Evolutionary conservation across 2,888 invertebrate species (phyloP), one percentile per base, ranked within the genome.

Genomic region (Diarsia mendica): DNA sequence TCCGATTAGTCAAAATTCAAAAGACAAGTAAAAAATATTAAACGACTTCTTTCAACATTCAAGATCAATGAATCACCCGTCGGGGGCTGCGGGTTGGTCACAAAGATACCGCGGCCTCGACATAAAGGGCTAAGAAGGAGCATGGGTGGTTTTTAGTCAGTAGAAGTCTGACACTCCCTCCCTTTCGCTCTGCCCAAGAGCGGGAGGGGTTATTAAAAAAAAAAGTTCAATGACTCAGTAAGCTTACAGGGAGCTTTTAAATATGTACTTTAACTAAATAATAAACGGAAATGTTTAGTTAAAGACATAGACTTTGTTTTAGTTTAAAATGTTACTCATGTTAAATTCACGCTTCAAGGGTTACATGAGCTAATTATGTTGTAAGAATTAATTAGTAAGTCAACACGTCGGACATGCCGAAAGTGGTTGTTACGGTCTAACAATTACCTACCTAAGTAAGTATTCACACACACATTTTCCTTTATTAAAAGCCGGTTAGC

Each of bases 211-310:
- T n/a, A n/a, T n/a, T n/a, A n/a, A n/a, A n/a, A n/a, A n/a, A n/a
- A n/a, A n/a, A n/a, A n/a, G n/a, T n/a, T n/a, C n/a, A n/a, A 44
- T 76, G 67, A 72, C 74, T 64, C 60, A 11, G 58, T 9, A 64
- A 80, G 23, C 64, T 23, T 49, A 48, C 8, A 51, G 44, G 15
- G 10, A 65, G 39, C 39, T 66, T 66, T 72, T 51, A 69, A 51
- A 58, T 48, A n/a, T n/a, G n/a, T n/a, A n/a, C n/a, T n/a, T n/a
- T n/a, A n/a, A n/a, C n/a, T n/a, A 49, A 28, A n/a, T 70, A 46
- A n/a, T 33, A 1, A 4, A 82, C 63, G 87, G 85, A 86, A 75
- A 75, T 79, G 82, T 79, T 69, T 9, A 66, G 33, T 72, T n/a
- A 48, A 6, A 55, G 68, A 86, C 81, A 75, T 23, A 20, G 49